These are phyloP conservation scores for Scelioninae gen. 1 DNA, from an alignment of 2,888 invertebrate genomes.

Conservation along the genomic window DNA sequence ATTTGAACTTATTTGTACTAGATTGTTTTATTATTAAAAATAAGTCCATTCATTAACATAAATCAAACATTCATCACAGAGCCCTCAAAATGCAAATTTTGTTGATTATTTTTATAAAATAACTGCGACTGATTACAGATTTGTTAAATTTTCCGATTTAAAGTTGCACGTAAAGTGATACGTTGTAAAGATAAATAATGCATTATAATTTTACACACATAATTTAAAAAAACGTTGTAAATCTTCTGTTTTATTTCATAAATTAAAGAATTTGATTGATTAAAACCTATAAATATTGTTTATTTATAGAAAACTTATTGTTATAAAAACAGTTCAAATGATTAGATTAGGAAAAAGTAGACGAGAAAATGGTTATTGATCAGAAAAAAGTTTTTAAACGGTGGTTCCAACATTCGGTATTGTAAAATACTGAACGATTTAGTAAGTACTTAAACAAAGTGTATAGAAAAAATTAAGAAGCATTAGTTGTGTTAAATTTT, in stretches of 20 bases:
- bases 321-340: not conserved
- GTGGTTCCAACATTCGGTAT: not conserved
- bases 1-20: not conserved
- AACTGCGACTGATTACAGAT: not conserved
- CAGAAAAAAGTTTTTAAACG: not conserved
- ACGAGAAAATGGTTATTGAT: not conserved
- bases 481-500: slow-evolving; percentile 82
- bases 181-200: not conserved
- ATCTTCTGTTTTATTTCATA: no score
- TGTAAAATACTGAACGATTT: slow-evolving; percentile 6
- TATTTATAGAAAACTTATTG: not conserved
- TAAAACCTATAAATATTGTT: no score
- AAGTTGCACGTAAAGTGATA: no score
- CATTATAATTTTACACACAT: not conserved
- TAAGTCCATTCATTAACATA: not conserved
- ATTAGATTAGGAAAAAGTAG: not conserved
- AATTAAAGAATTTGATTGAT: no score
- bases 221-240: no score
- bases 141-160: not conserved
- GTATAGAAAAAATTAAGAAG: slow-evolving; percentile 72
- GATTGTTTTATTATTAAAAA: not conserved
- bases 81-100: not conserved
- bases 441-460: slow-evolving; percentile 1
- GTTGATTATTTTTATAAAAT: not conserved
- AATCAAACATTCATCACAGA: not conserved